Base-by-base conservation (phyloP, 2,888 invertebrate species). In the Malachius bipustulatus region DNA sequence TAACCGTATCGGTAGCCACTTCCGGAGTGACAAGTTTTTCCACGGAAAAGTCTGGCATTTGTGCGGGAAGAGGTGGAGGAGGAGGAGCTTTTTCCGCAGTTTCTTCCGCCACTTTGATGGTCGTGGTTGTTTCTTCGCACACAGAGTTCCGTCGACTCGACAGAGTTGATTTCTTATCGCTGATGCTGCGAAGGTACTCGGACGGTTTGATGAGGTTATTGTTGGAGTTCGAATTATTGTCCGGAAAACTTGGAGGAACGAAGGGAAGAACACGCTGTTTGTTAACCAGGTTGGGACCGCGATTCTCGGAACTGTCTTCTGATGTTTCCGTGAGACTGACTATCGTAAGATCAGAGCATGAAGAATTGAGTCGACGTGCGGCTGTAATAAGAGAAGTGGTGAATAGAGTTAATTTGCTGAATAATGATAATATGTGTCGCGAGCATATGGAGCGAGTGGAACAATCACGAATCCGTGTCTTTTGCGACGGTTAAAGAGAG, bases 171-270 rank as follows among this genome's bases (percentile, higher is more conserved):
- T 69, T 58, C 46, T 69, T 69, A 48, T 70, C 70, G 50, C 65
- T 82, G 64, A 90, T 84, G 57, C 87, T 87, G 57, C 78, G 77
- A 50, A 91, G 66, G 63, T 90, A 91, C 65, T 91, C 90, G 42
- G 88, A 89, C 36, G 90, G 91, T 57, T 90, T 90, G 59, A 91
- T 87, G 47, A 91, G 74, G 40, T 81, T 75, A 37, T 82, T 77
- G 64, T 88, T 82, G 40, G 82, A 75, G 61, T 77, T 74, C 44
- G 70, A 68, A 14, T 59, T 55, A 26, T 62, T 61, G 38, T 67
- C 66, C 36, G 83, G 82, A 66, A 91, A 91, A 63, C 84, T 82
- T 38, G 91, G 90, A 40, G 89, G 90, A 56, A 91, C 80, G 69
- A 91, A 90, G 45, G 90, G 85, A 47, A 88, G 67, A 48, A 77